Evolutionary conservation across 1,140 invertebrate genomes (phyloP).

Genomic region (Heterodera schachtii): DNA sequence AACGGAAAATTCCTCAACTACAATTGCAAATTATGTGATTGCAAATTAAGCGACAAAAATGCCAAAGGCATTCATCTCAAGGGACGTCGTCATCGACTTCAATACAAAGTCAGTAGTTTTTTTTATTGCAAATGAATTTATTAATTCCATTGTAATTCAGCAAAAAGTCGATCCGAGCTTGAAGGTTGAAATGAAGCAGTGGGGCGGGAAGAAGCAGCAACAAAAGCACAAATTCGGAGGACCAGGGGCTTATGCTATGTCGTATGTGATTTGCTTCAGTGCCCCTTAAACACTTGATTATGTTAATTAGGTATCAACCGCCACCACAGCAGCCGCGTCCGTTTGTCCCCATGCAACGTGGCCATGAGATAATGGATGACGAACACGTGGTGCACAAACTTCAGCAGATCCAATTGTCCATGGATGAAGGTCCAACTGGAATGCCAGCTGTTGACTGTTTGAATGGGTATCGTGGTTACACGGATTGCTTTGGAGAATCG

Average conservation of each 20-base stretch:
- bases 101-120: conserved; percentile 77
- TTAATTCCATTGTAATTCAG: conserved; percentile 57
- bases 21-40: conserved; percentile 97
- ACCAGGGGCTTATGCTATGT: background rate
- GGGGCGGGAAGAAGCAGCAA: conserved; percentile 30
- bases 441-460: too few relatives aligned
- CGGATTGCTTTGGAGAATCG: too few relatives aligned
- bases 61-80: conserved; percentile 99
- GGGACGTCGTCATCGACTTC: conserved; percentile 87
- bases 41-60: conserved; percentile 97
- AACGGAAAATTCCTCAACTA: conserved; percentile 82
- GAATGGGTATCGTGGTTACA: too few relatives aligned
- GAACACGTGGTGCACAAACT: conserved; percentile 89
- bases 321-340: conserved; percentile 68
- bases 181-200: conserved; percentile 91
- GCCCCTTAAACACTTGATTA: background rate
- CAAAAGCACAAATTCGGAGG: conserved; percentile 1
- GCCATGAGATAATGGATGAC: conserved; percentile 86
- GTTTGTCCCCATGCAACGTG: conserved; percentile 71
- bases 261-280: background rate
- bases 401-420: conserved; percentile 87
- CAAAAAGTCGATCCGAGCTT: conserved; percentile 83
- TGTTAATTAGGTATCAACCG: conserved; percentile 9
- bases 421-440: conserved; percentile 73
- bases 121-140: background rate